phyloP scores from a whole-genome alignment of 2,888 invertebrate species.

The Campaea margaritaria region DNA sequence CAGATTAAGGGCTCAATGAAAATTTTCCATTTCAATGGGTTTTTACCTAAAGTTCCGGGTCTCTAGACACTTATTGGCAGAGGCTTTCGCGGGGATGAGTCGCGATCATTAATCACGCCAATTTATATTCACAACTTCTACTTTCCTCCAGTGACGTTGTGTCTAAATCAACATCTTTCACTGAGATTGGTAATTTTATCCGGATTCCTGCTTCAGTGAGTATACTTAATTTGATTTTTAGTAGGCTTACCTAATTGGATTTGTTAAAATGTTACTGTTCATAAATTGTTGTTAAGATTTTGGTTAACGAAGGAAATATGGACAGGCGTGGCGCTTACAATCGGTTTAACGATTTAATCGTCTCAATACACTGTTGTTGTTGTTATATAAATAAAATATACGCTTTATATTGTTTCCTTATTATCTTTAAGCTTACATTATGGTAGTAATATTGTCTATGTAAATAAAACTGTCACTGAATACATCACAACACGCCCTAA shows the following conservation, averaged over 20 bases:
- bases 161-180: constrained; percentile 47
- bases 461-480: neutral
- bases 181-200: constrained; percentile 42
- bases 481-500: constrained; percentile 4
- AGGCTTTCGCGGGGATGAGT: constrained; percentile 45
- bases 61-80: constrained; percentile 46
- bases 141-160: constrained; percentile 42
- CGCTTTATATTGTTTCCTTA: no score
- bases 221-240: constrained; percentile 22
- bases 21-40: constrained; percentile 37
- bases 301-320: no score
- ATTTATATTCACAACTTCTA: constrained; percentile 51
- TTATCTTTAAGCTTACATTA: no score
- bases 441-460: no score
- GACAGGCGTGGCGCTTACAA: no score
- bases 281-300: no score
- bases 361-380: no score
- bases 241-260: neutral
- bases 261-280: no score
- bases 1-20: constrained; percentile 37
- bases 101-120: constrained; percentile 50
- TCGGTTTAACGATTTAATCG: no score
- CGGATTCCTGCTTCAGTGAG: constrained; percentile 25
- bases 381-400: no score
- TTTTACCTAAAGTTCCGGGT: constrained; percentile 40